phyloP scores from a whole-genome alignment of 1,140 invertebrate genomes.

The Aphelenchoides besseyi region DNA sequence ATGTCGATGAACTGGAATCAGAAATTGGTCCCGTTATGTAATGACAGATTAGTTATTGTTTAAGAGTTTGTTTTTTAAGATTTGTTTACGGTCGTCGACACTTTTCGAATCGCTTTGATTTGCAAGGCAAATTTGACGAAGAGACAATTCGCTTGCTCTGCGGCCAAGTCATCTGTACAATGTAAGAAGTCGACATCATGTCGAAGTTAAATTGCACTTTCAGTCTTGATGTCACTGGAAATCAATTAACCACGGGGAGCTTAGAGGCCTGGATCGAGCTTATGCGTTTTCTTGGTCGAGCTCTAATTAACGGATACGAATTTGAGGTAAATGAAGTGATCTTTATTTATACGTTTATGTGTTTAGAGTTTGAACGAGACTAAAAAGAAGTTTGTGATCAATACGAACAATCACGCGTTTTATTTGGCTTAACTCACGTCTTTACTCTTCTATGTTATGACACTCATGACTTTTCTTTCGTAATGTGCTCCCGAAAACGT shows the following conservation, averaged over 20 bases:
- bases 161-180: constrained; percentile 42
- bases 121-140: constrained; percentile 37
- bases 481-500: no score
- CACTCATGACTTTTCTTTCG: no score
- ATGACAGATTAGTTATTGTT: constrained; percentile 12
- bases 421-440: constrained; percentile 20
- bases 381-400: constrained; percentile 30
- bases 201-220: no score
- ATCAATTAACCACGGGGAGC: constrained; percentile 7
- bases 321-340: no score
- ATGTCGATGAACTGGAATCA: constrained; percentile 44
- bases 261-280: constrained; percentile 31
- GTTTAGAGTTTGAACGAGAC: constrained; percentile 26
- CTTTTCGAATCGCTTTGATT: not conserved
- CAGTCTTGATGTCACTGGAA: constrained; percentile 24
- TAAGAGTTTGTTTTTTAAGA: not conserved
- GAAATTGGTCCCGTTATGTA: constrained; percentile 42
- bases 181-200: no score
- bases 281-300: constrained; percentile 41
- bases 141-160: constrained; percentile 41
- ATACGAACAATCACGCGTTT: constrained; percentile 45
- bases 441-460: no score
- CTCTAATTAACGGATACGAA: constrained; percentile 44
- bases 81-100: not conserved
- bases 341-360: no score